phyloP scores from a whole-genome alignment of 1,140 invertebrate species.

The Bombus waltoni region DNA sequence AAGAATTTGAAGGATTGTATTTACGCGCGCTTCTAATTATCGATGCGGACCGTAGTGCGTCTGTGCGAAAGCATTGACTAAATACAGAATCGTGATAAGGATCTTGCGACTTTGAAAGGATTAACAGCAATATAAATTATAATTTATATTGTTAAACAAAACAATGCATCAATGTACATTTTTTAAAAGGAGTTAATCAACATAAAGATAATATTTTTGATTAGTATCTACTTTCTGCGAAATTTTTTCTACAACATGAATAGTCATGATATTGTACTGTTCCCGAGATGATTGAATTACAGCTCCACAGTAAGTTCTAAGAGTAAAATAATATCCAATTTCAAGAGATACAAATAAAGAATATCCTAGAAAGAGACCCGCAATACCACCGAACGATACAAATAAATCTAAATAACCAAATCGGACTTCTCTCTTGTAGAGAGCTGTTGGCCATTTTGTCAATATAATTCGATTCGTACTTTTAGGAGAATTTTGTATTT shows the following conservation, averaged over 20 bases:
- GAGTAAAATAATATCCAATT: slow-evolving; percentile 88
- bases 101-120: too few relatives aligned
- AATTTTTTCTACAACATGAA: slow-evolving; percentile 24
- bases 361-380: slow-evolving; percentile 89
- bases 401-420: slow-evolving; percentile 91
- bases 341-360: slow-evolving; percentile 89
- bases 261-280: slow-evolving; percentile 30
- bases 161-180: background rate
- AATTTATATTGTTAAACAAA: too few relatives aligned
- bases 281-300: slow-evolving; percentile 49
- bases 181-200: background rate
- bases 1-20: too few relatives aligned
- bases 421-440: slow-evolving; percentile 89
- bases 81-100: too few relatives aligned
- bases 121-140: too few relatives aligned
- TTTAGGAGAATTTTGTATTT: background rate
- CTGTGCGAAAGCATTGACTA: too few relatives aligned
- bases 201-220: slow-evolving; percentile 9
- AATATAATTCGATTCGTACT: background rate
- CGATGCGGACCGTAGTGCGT: too few relatives aligned
- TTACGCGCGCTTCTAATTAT: too few relatives aligned
- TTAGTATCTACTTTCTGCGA: background rate
- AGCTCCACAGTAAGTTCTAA: slow-evolving; percentile 85
- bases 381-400: slow-evolving; percentile 87
- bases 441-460: slow-evolving; percentile 86